Evolutionary conservation across 2,797 vertebrate species (phyloP), one percentile per base, ranked within the genome.

Genomic region (Antrozous pallidus): DNA sequence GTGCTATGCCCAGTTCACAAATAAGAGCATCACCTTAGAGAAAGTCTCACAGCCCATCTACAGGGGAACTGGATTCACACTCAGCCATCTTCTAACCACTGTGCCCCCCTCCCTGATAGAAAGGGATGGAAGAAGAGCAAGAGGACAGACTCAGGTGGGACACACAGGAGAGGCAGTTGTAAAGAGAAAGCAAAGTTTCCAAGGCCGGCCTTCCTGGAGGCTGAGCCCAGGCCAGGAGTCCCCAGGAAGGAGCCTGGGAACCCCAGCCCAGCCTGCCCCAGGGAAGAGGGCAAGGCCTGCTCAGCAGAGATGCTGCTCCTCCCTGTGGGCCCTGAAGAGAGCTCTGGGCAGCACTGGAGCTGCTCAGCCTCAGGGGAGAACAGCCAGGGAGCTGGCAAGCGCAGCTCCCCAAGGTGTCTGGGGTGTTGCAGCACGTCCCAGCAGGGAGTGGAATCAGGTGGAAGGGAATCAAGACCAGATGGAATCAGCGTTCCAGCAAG

Each of bases 401-500:
- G 95, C 95, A 94, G 91, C 75, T 96, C 97, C 97, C 96, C 22
- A 58, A 95, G 96, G 95, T 95, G 88, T 95, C 95, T 2, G 95
- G 96, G 45, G 42, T 91, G 86, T 88, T 45, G 77, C 86, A 38
- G 79, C 1, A n/a, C 79, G 87, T 96, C 95, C 92, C 96, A 95
- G 86, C 77, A 65, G 94, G 86, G 95, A 95, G 95, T 12, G 17
- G 88, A 95, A 94, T 40, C 93, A 70, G 95, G 94, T 95, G 96
- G 85, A 90, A 95, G 79, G 0, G 1, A 93, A 94, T 97, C 94
- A 81, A 69, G 95, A 92, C 95, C 96, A 97, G 97, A 97, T 97
- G 96, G 96, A 97, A 95, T 77, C 16, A 95, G 93, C 54, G 96
- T 97, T 97, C 96, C 96, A 95, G 96, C 84, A 87, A 96, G 85